These are phyloP conservation scores for Osmerus mordax DNA, from an alignment of 2,113 vertebrate species.

Conservation along the genomic window DNA sequence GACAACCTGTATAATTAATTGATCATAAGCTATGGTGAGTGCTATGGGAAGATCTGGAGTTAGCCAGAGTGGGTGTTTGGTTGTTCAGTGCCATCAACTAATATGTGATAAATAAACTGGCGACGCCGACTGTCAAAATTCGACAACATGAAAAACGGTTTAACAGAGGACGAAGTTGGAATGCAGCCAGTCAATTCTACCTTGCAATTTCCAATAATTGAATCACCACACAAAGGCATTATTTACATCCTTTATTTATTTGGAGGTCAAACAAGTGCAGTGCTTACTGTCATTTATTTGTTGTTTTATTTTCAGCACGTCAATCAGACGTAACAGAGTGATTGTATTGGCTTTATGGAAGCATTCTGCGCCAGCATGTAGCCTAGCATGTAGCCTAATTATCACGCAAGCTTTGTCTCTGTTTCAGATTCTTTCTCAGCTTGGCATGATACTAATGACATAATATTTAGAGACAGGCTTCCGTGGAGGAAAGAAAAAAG, in stretches of 20 bases:
- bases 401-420: not conserved
- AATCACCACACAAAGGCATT: slow-evolving; percentile 60
- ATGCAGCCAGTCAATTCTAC: slow-evolving; percentile 57
- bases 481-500: no score
- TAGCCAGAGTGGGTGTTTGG: not conserved
- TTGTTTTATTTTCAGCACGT: slow-evolving; percentile 66
- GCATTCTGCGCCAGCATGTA: not conserved
- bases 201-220: slow-evolving; percentile 68
- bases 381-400: not conserved
- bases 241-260: slow-evolving; percentile 57
- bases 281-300: slow-evolving; percentile 60
- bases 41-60: not conserved
- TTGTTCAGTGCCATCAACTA: not conserved
- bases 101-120: no score
- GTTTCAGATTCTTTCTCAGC: slow-evolving; percentile 5
- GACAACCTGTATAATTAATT: not conserved
- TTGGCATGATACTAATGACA: no score
- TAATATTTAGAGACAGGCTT: no score
- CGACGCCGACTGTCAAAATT: no score
- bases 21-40: not conserved
- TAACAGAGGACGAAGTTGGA: slow-evolving; percentile 57
- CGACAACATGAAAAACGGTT: slow-evolving; percentile 26
- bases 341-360: not conserved
- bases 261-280: slow-evolving; percentile 54
- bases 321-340: slow-evolving; percentile 40